Evolutionary conservation across 2,797 vertebrate genomes (phyloP).

Genomic region (Cuniculus paca): DNA sequence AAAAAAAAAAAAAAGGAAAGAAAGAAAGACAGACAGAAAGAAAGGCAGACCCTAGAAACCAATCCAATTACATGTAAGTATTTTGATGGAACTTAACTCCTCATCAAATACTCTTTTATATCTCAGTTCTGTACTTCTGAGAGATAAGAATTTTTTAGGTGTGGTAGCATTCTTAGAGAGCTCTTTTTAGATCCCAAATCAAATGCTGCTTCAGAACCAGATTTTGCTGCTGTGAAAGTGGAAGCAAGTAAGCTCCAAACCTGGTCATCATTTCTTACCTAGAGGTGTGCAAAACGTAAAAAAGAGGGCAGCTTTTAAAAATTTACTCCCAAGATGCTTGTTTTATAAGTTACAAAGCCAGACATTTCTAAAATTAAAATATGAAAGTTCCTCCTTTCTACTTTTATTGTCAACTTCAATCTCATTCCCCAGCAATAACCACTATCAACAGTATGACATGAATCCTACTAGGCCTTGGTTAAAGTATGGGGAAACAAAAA

Average conservation of each 20-base stretch:
- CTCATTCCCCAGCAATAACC: neutral
- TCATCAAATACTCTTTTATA: neutral
- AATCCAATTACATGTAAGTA: neutral
- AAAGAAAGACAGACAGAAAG: neutral
- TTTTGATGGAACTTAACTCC: neutral
- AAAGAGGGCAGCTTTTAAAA: neutral
- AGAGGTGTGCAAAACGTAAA: neutral
- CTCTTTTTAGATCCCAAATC: neutral
- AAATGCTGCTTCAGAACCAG: neutral
- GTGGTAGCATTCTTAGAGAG: neutral
- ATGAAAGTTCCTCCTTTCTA: neutral
- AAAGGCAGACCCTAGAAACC: neutral
- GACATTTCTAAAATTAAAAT: constrained; percentile 24
- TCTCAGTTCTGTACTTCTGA: neutral
- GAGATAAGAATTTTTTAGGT: neutral
- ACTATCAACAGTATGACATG: neutral
- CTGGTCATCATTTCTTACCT: neutral
- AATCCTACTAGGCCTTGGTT: neutral
- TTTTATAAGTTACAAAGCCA: neutral
- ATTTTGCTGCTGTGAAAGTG: neutral
- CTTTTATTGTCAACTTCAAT: constrained; percentile 15
- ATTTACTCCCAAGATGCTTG: neutral
- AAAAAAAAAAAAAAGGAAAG: too few relatives aligned
- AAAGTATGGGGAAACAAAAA: neutral
- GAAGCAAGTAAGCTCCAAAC: neutral